A percentile compares a stretch with the other conserved stretches of the same genome.
phyloP scores from a whole-genome alignment of 1,140 invertebrate species.

The Drusus annulatus region DNA sequence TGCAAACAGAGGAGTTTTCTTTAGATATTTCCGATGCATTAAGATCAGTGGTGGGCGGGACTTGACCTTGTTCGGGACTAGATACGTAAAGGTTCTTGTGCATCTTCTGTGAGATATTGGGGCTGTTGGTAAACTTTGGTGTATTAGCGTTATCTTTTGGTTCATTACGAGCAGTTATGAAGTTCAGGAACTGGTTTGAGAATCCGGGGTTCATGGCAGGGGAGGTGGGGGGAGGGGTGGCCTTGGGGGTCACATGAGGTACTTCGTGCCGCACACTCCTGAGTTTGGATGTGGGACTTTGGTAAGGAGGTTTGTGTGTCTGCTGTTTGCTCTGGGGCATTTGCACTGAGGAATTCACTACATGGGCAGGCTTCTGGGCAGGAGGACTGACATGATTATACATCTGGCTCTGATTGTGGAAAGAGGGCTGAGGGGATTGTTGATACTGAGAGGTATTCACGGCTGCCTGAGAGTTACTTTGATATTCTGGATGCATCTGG shows the following conservation, averaged over 20 bases:
- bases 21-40: constrained; percentile 62
- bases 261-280: constrained; percentile 68
- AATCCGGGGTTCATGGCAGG: constrained; percentile 62
- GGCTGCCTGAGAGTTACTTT: constrained; percentile 49
- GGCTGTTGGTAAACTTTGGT: constrained; percentile 69
- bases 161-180: constrained; percentile 70
- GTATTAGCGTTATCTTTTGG: constrained; percentile 71
- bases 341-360: constrained; percentile 49
- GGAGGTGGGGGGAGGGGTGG: background rate
- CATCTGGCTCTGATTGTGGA: constrained; percentile 55
- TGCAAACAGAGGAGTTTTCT: constrained; percentile 67
- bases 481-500: constrained; percentile 64
- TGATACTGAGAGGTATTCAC: constrained; percentile 33
- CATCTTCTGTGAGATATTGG: constrained; percentile 71
- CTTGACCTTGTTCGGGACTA: constrained; percentile 70
- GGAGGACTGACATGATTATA: constrained; percentile 59
- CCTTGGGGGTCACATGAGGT: constrained; percentile 59
- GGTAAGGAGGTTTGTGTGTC: constrained; percentile 60
- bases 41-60: constrained; percentile 67
- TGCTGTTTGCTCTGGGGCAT: constrained; percentile 10
- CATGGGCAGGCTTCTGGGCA: constrained; percentile 60
- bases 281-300: constrained; percentile 66
- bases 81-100: constrained; percentile 71
- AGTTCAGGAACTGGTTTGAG: constrained; percentile 69
- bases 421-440: background rate